Base-by-base conservation (phyloP, 2,797 vertebrate genomes). In the Halcyon smyrnensis region DNA sequence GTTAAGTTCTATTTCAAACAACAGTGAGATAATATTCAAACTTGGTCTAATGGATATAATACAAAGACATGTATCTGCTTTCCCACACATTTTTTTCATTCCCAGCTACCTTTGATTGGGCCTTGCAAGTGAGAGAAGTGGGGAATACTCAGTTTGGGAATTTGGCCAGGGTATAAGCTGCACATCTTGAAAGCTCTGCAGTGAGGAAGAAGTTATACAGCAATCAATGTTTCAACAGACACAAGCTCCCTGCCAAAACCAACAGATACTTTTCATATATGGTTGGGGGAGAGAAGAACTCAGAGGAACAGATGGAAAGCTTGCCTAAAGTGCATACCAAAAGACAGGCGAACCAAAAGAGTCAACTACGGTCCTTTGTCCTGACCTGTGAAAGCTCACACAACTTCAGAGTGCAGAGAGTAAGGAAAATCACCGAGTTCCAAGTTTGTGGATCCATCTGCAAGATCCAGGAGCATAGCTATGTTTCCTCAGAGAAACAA, bases 241-340 rank as follows among this genome's bases (percentile, higher is more conserved):
- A 87, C 56, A 70, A 92, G 30, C 87, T 96, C 54, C 25, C 67
- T 95, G 90, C 82, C 77, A 89, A 95, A 89, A 63, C 51, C 34
- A 95, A 36, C 80, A 93, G 93, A 85, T n/a, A 95, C 21, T 84
- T 86, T 73, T 88, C 78, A 90, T 89, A 97, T 95, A 96, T 90
- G 92, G 76, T 9, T 95, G 53, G 45, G 68, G 77, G 59, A 86
- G 93, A 91, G 91, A 92, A 88, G 87, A 93, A 84, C 64, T 53
- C 89, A 50, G 59, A 88, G 36, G 74, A 96, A 90, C 93, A 97
- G 90, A 95, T 90, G 84, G 86, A 93, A 91, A 81, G 84, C 68
- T 79, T 91, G 92, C 87, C 90, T 95, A 76, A 93, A 89, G 59
- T 87, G 80, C 30, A 25, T 60, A 83, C 39, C 80, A 90, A 91